Conservation (phyloP, 1,140 invertebrate genomes). For the Solenopsis invicta region DNA sequence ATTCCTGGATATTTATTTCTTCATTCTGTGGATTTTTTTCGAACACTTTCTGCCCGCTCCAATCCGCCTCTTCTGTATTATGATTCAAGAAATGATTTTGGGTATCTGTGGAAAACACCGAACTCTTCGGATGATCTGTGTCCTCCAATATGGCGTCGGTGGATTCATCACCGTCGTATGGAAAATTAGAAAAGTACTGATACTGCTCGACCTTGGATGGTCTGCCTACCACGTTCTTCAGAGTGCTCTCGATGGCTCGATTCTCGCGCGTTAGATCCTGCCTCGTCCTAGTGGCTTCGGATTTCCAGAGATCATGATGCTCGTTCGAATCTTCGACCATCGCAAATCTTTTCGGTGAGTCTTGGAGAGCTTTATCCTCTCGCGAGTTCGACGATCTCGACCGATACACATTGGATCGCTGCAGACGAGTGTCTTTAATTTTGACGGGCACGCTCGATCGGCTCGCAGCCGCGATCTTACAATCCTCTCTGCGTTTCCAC, state of each 20-base stretch:
- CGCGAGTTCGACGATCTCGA: constrained; percentile 18
- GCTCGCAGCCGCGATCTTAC: constrained; percentile 36
- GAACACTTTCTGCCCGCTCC: constrained; percentile 50
- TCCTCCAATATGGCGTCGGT: constrained; percentile 33
- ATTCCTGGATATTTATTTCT: constrained; percentile 69
- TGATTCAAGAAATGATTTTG: constrained; percentile 4
- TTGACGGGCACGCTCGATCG: constrained; percentile 21
- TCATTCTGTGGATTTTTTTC: constrained; percentile 49
- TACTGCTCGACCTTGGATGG: constrained; percentile 47
- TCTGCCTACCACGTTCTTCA: constrained; percentile 58
- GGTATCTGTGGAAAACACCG: neutral
- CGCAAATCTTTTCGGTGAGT: constrained; percentile 18
- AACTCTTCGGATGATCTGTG: neutral
- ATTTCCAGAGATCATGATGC: constrained; percentile 9
- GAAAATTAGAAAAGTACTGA: constrained; percentile 52
- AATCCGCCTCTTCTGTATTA: neutral
- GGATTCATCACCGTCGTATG: neutral
- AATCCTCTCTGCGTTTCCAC: constrained; percentile 36
- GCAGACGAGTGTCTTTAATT: constrained; percentile 27
- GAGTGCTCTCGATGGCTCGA: constrained; percentile 65
- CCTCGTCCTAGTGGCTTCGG: neutral
- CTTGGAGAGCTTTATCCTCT: neutral
- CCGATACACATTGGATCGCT: neutral
- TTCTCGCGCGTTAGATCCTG: constrained; percentile 63
- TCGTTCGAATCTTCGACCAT: constrained; percentile 14